A percentile compares a stretch with the other conserved stretches of the same genome.
phyloP scores from a whole-genome alignment of 2,888 invertebrate genomes.

The Agrochola lota region DNA sequence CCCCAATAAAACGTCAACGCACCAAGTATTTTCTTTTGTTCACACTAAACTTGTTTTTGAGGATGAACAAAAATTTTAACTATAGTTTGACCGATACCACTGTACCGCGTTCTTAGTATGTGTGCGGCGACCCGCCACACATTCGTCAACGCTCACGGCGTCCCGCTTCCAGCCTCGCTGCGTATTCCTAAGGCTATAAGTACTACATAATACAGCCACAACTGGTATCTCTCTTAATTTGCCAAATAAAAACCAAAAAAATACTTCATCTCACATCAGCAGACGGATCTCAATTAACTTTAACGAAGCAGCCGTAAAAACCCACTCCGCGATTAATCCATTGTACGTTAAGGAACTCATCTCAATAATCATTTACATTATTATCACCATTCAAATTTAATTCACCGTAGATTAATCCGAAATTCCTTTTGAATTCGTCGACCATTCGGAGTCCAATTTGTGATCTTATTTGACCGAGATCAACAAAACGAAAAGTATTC shows the following conservation, averaged over 20 bases:
- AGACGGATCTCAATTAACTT: slow-evolving; percentile 37
- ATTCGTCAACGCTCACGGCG: too few relatives aligned
- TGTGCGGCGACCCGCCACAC: too few relatives aligned
- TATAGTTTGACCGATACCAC: too few relatives aligned
- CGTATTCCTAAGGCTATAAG: too few relatives aligned
- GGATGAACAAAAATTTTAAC: neutral
- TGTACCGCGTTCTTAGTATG: too few relatives aligned
- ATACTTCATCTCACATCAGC: slow-evolving; percentile 10
- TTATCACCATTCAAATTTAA: slow-evolving; percentile 59
- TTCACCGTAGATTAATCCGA: slow-evolving; percentile 56
- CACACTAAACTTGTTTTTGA: neutral
- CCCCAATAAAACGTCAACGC: neutral
- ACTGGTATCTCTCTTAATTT: neutral
- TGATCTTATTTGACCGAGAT: slow-evolving; percentile 65
- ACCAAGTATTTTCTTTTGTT: neutral
- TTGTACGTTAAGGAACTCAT: slow-evolving; percentile 48
- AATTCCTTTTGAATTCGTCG: slow-evolving; percentile 57
- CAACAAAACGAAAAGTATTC: slow-evolving; percentile 64
- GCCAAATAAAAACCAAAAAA: neutral
- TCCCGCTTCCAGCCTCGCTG: too few relatives aligned
- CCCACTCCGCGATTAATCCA: slow-evolving; percentile 31
- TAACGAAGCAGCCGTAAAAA: slow-evolving; percentile 32
- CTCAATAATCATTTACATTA: slow-evolving; percentile 60
- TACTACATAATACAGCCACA: too few relatives aligned
- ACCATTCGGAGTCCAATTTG: slow-evolving; percentile 60